phyloP scores from a whole-genome alignment of 2,797 vertebrate species.

The Mus minutoides region DNA sequence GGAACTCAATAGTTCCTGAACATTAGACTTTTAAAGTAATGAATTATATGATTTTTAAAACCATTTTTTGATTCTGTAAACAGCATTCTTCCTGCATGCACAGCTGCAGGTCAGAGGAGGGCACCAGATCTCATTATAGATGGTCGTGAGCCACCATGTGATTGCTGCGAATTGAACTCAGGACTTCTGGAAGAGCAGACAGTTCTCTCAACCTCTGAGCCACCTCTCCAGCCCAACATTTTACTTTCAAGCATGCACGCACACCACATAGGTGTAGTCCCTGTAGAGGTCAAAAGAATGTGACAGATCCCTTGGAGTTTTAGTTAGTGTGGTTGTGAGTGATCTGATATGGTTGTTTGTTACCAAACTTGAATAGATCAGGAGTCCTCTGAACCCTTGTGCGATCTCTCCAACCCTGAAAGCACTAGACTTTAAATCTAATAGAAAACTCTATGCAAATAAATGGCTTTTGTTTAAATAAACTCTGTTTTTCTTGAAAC shows the following conservation, averaged over 20 bases:
- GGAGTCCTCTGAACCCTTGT: not conserved
- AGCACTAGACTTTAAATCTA: conserved; percentile 16
- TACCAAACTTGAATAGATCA: not conserved
- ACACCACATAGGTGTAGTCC: not conserved
- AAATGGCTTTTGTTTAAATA: not conserved
- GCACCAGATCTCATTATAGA: not conserved
- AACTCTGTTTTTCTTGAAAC: not conserved
- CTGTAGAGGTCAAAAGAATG: not conserved
- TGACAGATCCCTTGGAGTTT: not conserved
- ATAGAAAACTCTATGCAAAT: not conserved
- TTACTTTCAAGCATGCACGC: too few species aligned
- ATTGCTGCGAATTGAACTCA: not conserved
- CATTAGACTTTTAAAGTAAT: not conserved
- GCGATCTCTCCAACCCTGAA: not conserved
- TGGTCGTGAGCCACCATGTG: not conserved
- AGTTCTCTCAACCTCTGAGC: not conserved
- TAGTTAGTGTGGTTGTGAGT: not conserved
- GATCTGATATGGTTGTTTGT: not conserved
- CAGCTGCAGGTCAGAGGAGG: not conserved
- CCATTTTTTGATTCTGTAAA: not conserved
- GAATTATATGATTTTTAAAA: not conserved
- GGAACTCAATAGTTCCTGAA: not conserved
- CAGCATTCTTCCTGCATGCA: not conserved
- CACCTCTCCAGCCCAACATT: not conserved
- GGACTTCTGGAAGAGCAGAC: not conserved